phyloP scores from a whole-genome alignment of 1,140 invertebrate species.

The Alviniconcha marisindica region DNA sequence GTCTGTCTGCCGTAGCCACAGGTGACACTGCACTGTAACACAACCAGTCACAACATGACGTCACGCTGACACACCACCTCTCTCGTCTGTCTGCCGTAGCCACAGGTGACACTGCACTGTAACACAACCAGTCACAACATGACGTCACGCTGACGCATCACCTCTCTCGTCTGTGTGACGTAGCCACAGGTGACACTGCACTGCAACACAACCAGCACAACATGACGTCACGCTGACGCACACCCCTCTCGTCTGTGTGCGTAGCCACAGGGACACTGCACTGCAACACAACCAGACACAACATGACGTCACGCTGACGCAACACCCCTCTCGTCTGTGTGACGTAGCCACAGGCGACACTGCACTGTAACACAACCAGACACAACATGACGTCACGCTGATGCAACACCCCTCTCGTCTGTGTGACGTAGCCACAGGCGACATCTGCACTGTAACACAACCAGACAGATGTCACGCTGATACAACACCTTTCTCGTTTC shows the following conservation, averaged over 20 bases:
- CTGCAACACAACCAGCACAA: conserved; percentile 49
- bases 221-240: conserved; percentile 44
- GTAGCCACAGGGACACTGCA: conserved; percentile 55
- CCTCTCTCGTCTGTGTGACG: conserved; percentile 44
- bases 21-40: conserved; percentile 52
- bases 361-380: conserved; percentile 54
- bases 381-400: conserved; percentile 39
- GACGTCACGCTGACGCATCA: conserved; percentile 47
- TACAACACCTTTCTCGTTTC: conserved; percentile 75
- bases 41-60: too few relatives aligned
- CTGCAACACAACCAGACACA: conserved; percentile 49
- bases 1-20: conserved; percentile 53
- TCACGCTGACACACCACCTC: conserved; percentile 48
- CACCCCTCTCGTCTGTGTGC: conserved; percentile 46
- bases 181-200: conserved; percentile 55
- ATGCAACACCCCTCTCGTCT: conserved; percentile 48
- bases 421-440: conserved; percentile 50
- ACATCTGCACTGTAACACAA: conserved; percentile 52
- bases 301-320: conserved; percentile 44
- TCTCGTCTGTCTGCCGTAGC: conserved; percentile 48
- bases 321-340: conserved; percentile 45
- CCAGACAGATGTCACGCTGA: neutral
- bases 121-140: too few relatives aligned
- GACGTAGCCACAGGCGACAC: conserved; percentile 52
- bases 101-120: conserved; percentile 57